A percentile compares a stretch with the other conserved stretches of the same genome.
Conservation (phyloP, 2,113 vertebrate genomes). For the Corythornis madagascariensis region DNA sequence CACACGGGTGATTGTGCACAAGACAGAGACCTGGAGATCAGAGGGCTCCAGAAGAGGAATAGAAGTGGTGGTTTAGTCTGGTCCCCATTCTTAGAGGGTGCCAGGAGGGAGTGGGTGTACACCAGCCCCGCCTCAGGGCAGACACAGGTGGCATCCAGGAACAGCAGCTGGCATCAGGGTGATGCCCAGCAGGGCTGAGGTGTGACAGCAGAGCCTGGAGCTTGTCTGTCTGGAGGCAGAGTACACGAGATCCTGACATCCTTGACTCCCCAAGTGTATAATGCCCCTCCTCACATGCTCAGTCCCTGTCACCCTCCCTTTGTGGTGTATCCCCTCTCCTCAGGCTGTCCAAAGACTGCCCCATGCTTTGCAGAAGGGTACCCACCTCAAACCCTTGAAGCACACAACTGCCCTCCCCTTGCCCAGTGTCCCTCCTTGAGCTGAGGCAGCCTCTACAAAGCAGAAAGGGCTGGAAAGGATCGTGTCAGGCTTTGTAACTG, state of each 20-base stretch:
- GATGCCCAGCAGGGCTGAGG: not conserved
- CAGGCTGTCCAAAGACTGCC: not conserved
- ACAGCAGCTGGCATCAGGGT: not conserved
- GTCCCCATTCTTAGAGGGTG: too few relatives aligned
- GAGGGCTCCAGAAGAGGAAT: not conserved
- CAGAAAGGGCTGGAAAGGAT: not conserved
- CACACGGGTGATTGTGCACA: not conserved
- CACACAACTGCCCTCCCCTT: not conserved
- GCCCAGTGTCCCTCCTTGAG: not conserved
- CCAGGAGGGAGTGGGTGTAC: not conserved
- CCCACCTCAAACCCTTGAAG: not conserved
- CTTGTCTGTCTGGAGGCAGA: not conserved
- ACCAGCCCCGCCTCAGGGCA: not conserved
- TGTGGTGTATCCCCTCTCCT: fast-evolving
- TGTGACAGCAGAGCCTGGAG: not conserved
- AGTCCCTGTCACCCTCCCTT: not conserved
- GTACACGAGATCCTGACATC: not conserved
- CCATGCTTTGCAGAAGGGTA: not conserved
- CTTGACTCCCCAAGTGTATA: not conserved
- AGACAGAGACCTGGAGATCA: not conserved
- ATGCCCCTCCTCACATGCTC: not conserved
- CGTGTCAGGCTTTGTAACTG: not conserved
- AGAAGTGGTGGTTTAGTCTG: not conserved
- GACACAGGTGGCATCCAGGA: not conserved
- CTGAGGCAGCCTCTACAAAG: not conserved